phyloP scores from a whole-genome alignment of 2,797 vertebrate species.

The Enteromius thamalakanensis region DNA sequence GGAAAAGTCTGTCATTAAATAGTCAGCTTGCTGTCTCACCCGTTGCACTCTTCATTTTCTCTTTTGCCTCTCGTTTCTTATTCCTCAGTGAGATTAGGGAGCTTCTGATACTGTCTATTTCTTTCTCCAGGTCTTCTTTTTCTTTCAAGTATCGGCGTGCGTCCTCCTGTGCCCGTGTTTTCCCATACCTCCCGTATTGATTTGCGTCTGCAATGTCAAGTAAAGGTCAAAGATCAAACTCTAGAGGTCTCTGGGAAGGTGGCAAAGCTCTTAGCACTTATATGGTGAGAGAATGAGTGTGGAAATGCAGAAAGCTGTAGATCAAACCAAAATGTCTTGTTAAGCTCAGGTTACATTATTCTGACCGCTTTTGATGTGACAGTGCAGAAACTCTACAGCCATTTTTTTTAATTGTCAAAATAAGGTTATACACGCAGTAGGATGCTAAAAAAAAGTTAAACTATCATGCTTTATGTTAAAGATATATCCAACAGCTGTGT shows the following conservation, averaged over 20 bases:
- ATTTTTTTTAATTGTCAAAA: constrained; percentile 19
- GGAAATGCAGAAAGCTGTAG: constrained; percentile 26
- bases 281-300: constrained; percentile 23
- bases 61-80: constrained; percentile 87
- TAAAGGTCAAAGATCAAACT: constrained; percentile 48
- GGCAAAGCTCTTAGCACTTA: constrained; percentile 48
- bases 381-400: constrained; percentile 27
- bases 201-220: constrained; percentile 81
- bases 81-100: constrained; percentile 82
- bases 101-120: constrained; percentile 85
- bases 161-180: constrained; percentile 94
- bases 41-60: constrained; percentile 79
- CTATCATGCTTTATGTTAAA: background rate
- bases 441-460: constrained; percentile 29
- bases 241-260: constrained; percentile 44
- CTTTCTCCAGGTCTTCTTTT: constrained; percentile 92
- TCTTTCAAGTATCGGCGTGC: constrained; percentile 87
- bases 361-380: constrained; percentile 46
- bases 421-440: constrained; percentile 3
- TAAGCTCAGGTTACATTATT: constrained; percentile 49
- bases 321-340: constrained; percentile 42
- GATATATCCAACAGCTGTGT: constrained; percentile 28
- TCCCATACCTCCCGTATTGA: constrained; percentile 91
- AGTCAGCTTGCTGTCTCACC: constrained; percentile 71
- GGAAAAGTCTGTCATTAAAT: background rate